Percentiles rank a stretch among this genome's conserved stretches.
Evolutionary conservation across 2,113 vertebrate genomes (phyloP).

Genomic region (Ctenomys sociabilis): DNA sequence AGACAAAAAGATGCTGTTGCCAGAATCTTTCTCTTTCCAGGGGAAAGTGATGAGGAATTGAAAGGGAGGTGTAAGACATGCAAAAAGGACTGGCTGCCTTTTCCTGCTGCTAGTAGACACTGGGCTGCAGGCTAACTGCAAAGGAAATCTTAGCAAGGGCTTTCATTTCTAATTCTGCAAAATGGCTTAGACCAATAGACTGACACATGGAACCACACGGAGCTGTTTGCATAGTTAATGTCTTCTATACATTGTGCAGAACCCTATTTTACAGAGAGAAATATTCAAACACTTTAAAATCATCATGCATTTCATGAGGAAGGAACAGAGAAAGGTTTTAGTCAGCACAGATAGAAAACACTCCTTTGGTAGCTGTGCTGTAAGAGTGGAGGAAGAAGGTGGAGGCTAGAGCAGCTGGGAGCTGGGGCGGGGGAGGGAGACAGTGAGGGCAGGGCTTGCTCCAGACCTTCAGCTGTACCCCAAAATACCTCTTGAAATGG

Average conservation of each 20-base stretch:
- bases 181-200: background rate
- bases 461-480: background rate
- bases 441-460: background rate
- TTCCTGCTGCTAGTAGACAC: conserved; percentile 33
- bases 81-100: conserved; percentile 29
- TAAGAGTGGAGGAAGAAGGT: background rate
- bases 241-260: background rate
- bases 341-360: background rate
- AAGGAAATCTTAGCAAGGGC: background rate
- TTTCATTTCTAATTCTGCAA: conserved; percentile 61
- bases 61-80: conserved; percentile 42
- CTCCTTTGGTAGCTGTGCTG: background rate
- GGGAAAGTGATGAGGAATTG: background rate
- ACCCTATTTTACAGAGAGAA: conserved; percentile 28
- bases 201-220: background rate
- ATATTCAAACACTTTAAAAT: background rate
- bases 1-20: conserved; percentile 74
- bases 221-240: background rate
- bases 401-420: background rate
- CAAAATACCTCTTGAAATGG: conserved; percentile 7
- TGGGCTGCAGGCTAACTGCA: conserved; percentile 23
- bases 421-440: accelerated
- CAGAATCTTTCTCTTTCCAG: conserved; percentile 68
- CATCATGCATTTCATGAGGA: background rate
- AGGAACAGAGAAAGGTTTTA: background rate